Percentiles rank a stretch among this genome's conserved stretches.
These are phyloP conservation scores for Drosophila barbarae DNA, from an alignment of 2,888 invertebrate species.

Conservation along the genomic window DNA sequence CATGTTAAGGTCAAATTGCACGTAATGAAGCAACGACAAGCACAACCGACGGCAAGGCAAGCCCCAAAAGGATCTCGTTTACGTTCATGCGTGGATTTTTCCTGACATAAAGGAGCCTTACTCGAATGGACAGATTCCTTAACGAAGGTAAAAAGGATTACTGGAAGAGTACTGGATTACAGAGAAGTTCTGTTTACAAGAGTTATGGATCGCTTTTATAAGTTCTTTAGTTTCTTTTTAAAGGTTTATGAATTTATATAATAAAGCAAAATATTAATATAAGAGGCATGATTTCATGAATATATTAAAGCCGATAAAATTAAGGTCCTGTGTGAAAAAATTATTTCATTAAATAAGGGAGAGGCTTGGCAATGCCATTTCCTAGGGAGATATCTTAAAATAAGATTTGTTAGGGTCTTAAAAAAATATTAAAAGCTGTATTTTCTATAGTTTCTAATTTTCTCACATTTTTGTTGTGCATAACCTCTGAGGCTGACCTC, in stretches of 20 bases:
- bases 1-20: conserved; percentile 54
- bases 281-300: too few relatives aligned
- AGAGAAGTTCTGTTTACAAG: neutral
- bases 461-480: neutral
- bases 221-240: too few relatives aligned
- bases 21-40: conserved; percentile 43
- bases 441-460: neutral
- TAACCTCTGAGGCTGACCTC: neutral
- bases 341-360: too few relatives aligned
- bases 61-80: conserved; percentile 2
- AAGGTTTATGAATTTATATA: too few relatives aligned
- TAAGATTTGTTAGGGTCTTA: too few relatives aligned
- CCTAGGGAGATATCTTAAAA: too few relatives aligned
- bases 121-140: neutral
- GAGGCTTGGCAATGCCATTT: neutral
- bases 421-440: neutral
- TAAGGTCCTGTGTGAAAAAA: too few relatives aligned
- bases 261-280: too few relatives aligned
- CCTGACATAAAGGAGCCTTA: conserved; percentile 4
- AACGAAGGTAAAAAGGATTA: neutral
- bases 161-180: neutral
- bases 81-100: conserved; percentile 11
- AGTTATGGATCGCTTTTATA: neutral
- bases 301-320: too few relatives aligned
- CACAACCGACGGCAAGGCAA: conserved; percentile 7